A percentile compares a stretch with the other conserved stretches of the same genome.
Evolutionary conservation across 2,797 vertebrate genomes (phyloP).

Genomic region (Tokudaia muenninki): DNA sequence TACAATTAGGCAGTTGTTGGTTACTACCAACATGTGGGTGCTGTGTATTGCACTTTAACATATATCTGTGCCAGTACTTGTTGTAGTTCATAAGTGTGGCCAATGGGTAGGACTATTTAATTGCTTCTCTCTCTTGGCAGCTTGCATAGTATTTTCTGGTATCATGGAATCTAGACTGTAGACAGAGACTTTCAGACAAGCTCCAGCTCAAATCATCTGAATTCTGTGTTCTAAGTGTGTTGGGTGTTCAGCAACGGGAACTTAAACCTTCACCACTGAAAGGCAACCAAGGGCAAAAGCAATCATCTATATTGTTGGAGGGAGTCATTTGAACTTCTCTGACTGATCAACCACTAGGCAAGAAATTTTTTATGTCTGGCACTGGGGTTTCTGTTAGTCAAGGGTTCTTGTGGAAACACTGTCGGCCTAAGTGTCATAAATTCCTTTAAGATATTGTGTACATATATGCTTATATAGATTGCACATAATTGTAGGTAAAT

Average conservation of each 20-base stretch:
- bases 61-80: too few species aligned
- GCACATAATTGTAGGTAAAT: neutral
- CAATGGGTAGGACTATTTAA: neutral
- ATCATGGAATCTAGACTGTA: neutral
- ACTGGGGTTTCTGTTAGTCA: neutral
- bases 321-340: neutral
- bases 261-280: neutral
- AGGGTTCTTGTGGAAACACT: neutral
- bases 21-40: neutral
- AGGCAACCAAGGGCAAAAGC: neutral
- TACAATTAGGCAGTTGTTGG: neutral
- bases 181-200: neutral
- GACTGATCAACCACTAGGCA: too few species aligned
- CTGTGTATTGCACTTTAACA: rapidly evolving
- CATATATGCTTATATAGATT: neutral
- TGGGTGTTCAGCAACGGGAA: neutral
- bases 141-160: neutral
- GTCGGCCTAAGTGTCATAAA: neutral
- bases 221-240: neutral
- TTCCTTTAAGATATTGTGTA: neutral
- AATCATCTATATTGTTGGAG: neutral
- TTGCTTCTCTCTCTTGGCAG: neutral
- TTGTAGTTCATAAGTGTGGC: neutral
- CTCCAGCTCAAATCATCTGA: neutral
- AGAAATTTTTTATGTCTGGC: neutral